Conservation (phyloP, 2,888 invertebrate species). For the Scaptomyza tumidula region DNA sequence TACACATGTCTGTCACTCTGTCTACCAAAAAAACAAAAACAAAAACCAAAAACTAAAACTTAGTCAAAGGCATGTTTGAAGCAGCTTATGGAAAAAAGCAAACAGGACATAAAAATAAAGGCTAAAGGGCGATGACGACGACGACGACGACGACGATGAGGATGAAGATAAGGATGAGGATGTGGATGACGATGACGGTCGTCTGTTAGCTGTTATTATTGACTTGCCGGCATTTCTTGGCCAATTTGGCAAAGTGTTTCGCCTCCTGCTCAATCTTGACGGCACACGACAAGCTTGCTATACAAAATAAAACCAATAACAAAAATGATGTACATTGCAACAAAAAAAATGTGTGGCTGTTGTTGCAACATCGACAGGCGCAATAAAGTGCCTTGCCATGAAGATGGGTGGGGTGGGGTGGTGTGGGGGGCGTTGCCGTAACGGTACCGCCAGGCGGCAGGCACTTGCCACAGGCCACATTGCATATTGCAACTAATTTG, state of each 20-base stretch:
- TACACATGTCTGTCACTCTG: constrained; percentile 8
- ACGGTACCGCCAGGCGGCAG: constrained; percentile 58
- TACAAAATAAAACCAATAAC: constrained; percentile 14
- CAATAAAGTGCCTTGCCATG: constrained; percentile 55
- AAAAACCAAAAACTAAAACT: constrained; percentile 15
- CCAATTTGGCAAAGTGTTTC: constrained; percentile 78
- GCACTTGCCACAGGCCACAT: constrained; percentile 53
- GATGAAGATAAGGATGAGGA: constrained; percentile 12
- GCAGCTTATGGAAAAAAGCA: constrained; percentile 1
- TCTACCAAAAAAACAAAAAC: constrained; percentile 5
- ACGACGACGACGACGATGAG: constrained; percentile 30
- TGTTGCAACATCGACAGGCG: constrained; percentile 73
- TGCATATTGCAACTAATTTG: constrained; percentile 65
- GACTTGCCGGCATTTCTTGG: constrained; percentile 68
- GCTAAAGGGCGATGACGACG: constrained; percentile 14
- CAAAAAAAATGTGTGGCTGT: constrained; percentile 34
- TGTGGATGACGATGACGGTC: constrained; percentile 37
- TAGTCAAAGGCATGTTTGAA: constrained; percentile 5
- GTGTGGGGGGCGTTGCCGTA: constrained; percentile 17
- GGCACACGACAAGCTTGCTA: constrained; percentile 47
- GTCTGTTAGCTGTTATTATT: constrained; percentile 59
- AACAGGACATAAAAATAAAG: not conserved
- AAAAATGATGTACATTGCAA: not conserved
- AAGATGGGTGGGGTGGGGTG: not conserved
- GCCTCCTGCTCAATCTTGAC: constrained; percentile 37